Percentiles rank a stretch among this genome's conserved stretches.
phyloP scores from a whole-genome alignment of 2,113 vertebrate genomes.

The Sinocyclocheilus anshuiensis region DNA sequence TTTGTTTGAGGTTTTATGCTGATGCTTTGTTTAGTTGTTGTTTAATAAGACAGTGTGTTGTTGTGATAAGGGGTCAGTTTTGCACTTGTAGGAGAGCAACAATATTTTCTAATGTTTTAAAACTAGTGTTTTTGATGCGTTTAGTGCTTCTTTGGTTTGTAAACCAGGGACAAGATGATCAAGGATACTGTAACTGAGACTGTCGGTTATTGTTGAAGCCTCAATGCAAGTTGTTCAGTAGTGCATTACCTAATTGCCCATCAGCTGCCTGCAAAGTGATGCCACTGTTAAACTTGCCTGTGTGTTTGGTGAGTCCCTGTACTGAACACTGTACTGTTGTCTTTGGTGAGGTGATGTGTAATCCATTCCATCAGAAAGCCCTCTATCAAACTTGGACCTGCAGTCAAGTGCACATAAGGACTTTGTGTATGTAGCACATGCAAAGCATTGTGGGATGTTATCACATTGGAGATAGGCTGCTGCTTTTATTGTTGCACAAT shows the following conservation, averaged over 20 bases:
- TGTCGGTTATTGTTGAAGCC: not conserved
- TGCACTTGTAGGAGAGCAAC: no score
- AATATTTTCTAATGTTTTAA: no score
- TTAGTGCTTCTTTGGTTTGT: no score
- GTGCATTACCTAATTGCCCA: constrained; percentile 14
- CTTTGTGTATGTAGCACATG: constrained; percentile 19
- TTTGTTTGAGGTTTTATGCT: no score
- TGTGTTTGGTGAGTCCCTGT: not conserved
- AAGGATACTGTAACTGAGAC: not conserved
- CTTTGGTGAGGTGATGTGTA: constrained; percentile 3
- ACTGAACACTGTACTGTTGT: constrained; percentile 26
- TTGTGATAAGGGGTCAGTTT: no score
- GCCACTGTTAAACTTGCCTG: not conserved
- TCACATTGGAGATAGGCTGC: constrained; percentile 41
- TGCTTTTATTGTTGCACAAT: constrained; percentile 39
- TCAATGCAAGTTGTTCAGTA: not conserved
- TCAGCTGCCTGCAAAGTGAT: constrained; percentile 9
- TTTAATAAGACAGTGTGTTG: no score
- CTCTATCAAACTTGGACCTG: constrained; percentile 9
- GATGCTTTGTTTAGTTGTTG: no score
- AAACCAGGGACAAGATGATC: not conserved
- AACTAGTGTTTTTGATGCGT: no score
- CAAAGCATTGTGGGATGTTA: constrained; percentile 58
- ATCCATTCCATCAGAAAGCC: not conserved
- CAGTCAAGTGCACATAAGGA: constrained; percentile 2